Base-by-base conservation (phyloP, 2,888 invertebrate species). In the Lasioglossum zephyrum region DNA sequence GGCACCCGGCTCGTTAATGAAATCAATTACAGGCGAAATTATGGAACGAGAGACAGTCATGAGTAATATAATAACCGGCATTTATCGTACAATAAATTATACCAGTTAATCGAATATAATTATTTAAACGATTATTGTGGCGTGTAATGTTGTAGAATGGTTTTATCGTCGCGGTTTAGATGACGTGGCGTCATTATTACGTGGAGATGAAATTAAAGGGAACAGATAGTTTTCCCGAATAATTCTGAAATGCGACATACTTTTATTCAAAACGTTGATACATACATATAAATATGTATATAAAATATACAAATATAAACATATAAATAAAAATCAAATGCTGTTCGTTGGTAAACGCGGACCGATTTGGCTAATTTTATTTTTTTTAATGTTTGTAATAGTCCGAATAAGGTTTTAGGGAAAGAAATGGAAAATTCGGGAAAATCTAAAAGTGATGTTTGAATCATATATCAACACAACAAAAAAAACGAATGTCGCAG, bases 1-100 rank as follows among this genome's bases (percentile, higher is more conserved):
- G 36, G 66, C 36, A 66, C 8, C 8, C 36, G 18, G 18, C 6
- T 66, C 18, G 66, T 66, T 39, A 66, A 66, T 66, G 31, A 36
- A 36, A 22, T 66, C 66, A 66, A 66, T 66, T 36, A 66, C 66
- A 66, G 66, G 36, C 66, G 66, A 36, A 66, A 66, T 66, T 66
- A 66, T 22, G 8, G 22, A 66, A 66, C 66, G 66, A 22, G 22
- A 39, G 66, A 66, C 66, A 39, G 22, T 36, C 18, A 36, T 9
- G 22, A 22, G 66, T 9, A 39, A 66, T 66, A 36, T 66, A 66
- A 66, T 66, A 66, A 66, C 36, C 18, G 36, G 8, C 36, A 66
- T 39, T 66, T 66, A 36, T 66, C 36, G 66, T 22, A 22, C 66
- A 18, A 22, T 66, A 66, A 22, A 66, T 39, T 66, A 9, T 22